Evolutionary conservation across 2,888 invertebrate species (phyloP), one percentile per base, ranked within the genome.

Genomic region (Drosophila quinaria): DNA sequence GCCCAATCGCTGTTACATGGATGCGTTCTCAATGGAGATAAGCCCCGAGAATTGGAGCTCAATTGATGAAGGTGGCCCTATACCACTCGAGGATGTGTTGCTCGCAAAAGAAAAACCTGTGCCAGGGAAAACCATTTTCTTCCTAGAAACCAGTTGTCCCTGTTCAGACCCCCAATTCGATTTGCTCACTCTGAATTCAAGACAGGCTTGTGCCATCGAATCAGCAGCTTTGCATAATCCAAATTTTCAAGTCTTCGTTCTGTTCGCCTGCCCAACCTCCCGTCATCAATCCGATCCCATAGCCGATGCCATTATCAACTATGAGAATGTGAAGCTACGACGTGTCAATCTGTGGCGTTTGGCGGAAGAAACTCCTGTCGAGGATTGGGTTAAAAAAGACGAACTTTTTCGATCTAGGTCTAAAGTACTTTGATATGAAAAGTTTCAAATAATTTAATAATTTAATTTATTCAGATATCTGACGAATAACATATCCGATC

Each of bases 131-230:
- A 22, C 22, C 0, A 25, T 52, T 25, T 52, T 52, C 25, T 5
- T 52, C 2, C 4, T 52, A 11, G 37, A 52, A 22, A 52, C 37
- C 10, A 37, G 25, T 5, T 52, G 51, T 15, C 1, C 35, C 15
- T 52, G 51, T 10, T 37, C 37, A 5, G 25, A 39, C 8, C 13
- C 19, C 0, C 15, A 37, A 4, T 37, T 15, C 9, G 37, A 51
- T 22, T 15, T 37, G 37, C 11, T 37, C 0, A 35, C 35, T 13
- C 17, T 61, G 11, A 37, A 17, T 13, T 17, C 61, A 9, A 29
- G 44, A 35, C 51, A 61, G 44, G 61, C 61, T 1, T 66, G 60
- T 37, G 46, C 54, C 22, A 22, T 42, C 11, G 61, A 63, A 52
- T 63, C 46, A 29, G 56, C 54, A 3, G 51, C 52, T 1, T 15